phyloP scores from a whole-genome alignment of 2,113 vertebrate genomes.

The Crypturellus undulatus region DNA sequence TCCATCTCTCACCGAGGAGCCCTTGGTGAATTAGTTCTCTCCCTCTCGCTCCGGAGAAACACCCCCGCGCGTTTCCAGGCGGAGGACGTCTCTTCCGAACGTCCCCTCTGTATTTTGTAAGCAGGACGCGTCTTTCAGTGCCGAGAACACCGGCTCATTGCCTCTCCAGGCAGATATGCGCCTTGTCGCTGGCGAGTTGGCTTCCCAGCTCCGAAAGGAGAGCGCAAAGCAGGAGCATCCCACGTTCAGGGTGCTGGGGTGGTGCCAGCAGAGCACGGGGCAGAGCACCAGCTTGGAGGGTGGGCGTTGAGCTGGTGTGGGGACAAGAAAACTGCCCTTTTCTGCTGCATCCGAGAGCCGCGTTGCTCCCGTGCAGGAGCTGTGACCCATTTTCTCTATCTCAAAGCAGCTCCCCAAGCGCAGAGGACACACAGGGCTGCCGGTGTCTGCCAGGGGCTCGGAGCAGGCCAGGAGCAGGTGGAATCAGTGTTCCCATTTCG shows the following conservation, averaged over 20 bases:
- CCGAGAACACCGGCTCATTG: not conserved
- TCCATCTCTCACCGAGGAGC: not conserved
- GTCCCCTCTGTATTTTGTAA: not conserved
- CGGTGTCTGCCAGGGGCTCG: not conserved
- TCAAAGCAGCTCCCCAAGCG: not conserved
- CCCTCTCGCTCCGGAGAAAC: not conserved
- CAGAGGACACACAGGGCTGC: not conserved
- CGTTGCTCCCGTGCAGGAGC: not conserved
- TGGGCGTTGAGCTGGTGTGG: not conserved
- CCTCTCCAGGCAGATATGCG: not conserved
- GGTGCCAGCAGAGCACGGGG: not conserved
- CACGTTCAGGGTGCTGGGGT: not conserved
- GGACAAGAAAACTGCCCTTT: not conserved
- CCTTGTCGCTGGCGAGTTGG: not conserved
- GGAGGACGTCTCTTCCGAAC: not conserved
- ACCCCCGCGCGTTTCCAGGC: not conserved
- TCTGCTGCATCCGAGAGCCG: not conserved
- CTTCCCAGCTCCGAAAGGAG: not conserved
- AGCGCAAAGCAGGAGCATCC: not conserved
- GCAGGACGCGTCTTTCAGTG: not conserved
- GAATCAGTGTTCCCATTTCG: fast-evolving
- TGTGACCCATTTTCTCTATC: not conserved
- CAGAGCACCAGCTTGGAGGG: not conserved
- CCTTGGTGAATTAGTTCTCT: not conserved
- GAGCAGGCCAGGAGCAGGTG: not conserved